Conservation (phyloP, 2,797 vertebrate species). For the Selene dorsalis region DNA sequence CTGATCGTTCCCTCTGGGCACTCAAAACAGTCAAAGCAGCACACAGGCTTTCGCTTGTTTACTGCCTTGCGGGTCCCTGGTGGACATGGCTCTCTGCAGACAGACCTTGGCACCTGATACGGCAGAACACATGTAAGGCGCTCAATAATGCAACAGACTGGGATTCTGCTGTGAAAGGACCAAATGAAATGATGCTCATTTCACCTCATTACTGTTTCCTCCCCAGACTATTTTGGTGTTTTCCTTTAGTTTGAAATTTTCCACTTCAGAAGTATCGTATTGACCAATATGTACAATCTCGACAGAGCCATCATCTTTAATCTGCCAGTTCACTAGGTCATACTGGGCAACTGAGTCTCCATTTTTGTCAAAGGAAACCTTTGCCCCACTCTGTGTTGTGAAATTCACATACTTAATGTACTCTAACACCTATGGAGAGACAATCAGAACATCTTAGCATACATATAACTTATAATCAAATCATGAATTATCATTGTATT, state of each 20-base stretch:
- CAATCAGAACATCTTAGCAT: not conserved
- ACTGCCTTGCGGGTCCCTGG: conserved; percentile 74
- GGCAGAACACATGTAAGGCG: conserved; percentile 15
- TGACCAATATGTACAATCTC: conserved; percentile 74
- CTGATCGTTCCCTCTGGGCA: conserved; percentile 79
- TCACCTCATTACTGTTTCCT: conserved; percentile 67
- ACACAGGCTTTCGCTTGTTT: conserved; percentile 73
- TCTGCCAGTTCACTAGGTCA: conserved; percentile 81
- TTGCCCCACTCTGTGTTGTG: conserved; percentile 67
- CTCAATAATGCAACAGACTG: not conserved
- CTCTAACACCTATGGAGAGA: conserved; percentile 68
- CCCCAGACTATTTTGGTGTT: conserved; percentile 68
- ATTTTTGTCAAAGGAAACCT: conserved; percentile 77
- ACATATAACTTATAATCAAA: not conserved
- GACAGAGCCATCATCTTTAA: conserved; percentile 67
- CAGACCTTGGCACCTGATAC: conserved; percentile 71
- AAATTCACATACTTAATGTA: conserved; percentile 76
- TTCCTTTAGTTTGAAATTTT: conserved; percentile 62
- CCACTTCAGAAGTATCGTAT: conserved; percentile 70
- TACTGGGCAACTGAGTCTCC: conserved; percentile 74
- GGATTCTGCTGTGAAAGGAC: not conserved
- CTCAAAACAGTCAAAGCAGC: conserved; percentile 80
- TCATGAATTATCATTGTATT: not conserved
- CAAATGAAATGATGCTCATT: not conserved
- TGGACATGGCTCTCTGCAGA: conserved; percentile 77